These are phyloP conservation scores for Ormyrus nitidulus DNA, from an alignment of 2,888 invertebrate species.

Conservation along the genomic window DNA sequence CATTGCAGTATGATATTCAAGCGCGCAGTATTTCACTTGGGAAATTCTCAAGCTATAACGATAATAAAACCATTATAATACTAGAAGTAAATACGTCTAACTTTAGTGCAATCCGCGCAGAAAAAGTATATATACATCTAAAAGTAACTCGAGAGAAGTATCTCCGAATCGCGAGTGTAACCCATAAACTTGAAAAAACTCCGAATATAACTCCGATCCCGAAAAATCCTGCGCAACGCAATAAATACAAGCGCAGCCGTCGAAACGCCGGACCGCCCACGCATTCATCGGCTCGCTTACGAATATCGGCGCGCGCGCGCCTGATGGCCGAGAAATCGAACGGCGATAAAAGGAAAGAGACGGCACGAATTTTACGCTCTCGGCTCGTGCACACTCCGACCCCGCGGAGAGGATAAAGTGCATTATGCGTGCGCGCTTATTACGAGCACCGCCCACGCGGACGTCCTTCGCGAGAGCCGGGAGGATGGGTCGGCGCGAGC, in stretches of 20 bases:
- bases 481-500: too few species aligned
- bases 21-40: background rate
- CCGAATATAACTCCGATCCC: too few species aligned
- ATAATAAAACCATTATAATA: background rate
- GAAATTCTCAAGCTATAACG: background rate
- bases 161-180: too few species aligned
- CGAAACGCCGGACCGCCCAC: conserved; percentile 24
- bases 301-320: background rate
- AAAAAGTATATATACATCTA: background rate
- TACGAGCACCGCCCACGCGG: conserved; percentile 65
- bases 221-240: too few species aligned
- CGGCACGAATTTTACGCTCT: conserved; percentile 11
- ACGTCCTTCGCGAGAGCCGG: background rate
- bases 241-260: too few species aligned
- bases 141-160: too few species aligned
- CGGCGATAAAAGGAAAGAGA: too few species aligned
- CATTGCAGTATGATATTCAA: background rate
- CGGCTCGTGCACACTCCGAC: too few species aligned
- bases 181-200: too few species aligned
- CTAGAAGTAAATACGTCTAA: background rate
- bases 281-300: background rate
- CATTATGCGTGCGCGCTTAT: conserved; percentile 63
- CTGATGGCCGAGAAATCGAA: too few species aligned
- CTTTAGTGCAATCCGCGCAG: background rate
- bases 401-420: conserved; percentile 60